phyloP scores from a whole-genome alignment of 2,113 vertebrate species.

The Chinchilla lanigera region DNA sequence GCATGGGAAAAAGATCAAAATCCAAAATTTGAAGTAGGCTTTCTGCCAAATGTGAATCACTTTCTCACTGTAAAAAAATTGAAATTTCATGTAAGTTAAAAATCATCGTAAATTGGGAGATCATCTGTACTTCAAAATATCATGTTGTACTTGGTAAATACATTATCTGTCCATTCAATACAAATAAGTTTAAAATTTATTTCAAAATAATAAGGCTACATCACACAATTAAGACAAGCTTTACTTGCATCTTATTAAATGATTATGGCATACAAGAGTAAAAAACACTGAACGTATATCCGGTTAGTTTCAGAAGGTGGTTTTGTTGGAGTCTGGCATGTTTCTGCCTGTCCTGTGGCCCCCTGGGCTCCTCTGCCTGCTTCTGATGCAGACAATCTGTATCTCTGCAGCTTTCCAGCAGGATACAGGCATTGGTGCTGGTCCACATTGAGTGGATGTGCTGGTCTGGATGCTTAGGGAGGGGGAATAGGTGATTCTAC shows the following conservation, averaged over 20 bases:
- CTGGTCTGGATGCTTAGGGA: too few relatives aligned
- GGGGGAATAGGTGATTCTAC: not conserved
- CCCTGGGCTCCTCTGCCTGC: too few relatives aligned
- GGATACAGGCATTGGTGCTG: accelerated
- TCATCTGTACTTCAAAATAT: not conserved
- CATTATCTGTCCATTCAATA: not conserved
- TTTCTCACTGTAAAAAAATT: not conserved
- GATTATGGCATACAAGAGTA: not conserved
- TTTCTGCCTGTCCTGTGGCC: not conserved
- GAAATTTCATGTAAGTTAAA: not conserved
- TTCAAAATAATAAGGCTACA: not conserved
- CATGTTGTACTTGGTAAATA: not conserved
- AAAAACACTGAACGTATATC: too few relatives aligned
- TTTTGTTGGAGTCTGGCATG: not conserved
- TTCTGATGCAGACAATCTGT: accelerated
- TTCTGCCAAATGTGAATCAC: not conserved
- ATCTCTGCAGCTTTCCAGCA: not conserved
- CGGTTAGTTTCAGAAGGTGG: not conserved
- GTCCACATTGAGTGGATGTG: accelerated
- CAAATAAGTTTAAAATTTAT: not conserved
- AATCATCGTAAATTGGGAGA: not conserved
- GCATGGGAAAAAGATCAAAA: not conserved
- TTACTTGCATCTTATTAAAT: not conserved
- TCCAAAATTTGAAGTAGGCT: not conserved
- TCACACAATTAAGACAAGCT: not conserved